Evolutionary conservation across 2,797 vertebrate genomes (phyloP), one percentile per base, ranked within the genome.

Genomic region (Hemibagrus guttatus): DNA sequence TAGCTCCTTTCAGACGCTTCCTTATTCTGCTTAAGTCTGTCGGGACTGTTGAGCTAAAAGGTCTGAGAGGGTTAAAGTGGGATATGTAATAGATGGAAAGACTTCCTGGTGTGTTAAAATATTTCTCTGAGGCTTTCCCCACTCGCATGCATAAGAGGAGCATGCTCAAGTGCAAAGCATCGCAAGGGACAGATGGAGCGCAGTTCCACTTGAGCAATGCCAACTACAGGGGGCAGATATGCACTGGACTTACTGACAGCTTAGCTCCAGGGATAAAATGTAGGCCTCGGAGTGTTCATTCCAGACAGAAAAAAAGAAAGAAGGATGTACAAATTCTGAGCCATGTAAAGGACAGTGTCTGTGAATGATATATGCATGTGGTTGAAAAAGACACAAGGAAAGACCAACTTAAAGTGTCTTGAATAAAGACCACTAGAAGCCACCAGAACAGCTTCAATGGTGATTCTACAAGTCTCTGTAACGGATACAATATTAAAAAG

Each of bases 151-250:
- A 64, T 64, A 64, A 49, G 79, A 64, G 61, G 79, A 13, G 8
- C 79, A 81, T 4, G 56, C 16, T 52, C 19, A 19, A 82, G 11
- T 82, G 63, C 63, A 66, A 66, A 86, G 61, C 86, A 7, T 89
- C 86, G 42, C 88, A 35, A 23, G 88, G 88, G 90, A 92, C 91
- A 92, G 91, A 90, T 92, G 91, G 90, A 76, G 75, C 28, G 13
- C 71, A 64, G 88, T 91, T 91, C 90, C 89, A 90, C 87, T 76
- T 86, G 87, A 92, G 90, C 78, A 52, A 80, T 88, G 89, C 91
- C 90, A 89, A 78, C 88, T 85, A 88, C 87, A 85, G 90, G 91
- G 90, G 90, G 90, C 85, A 86, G 88, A 86, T 88, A 87, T 84
- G 91, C 74, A 59, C 83, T 61, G 84, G 87, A 61, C 83, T 88